These are phyloP conservation scores for Tribolium madens DNA, from an alignment of 1,140 invertebrate species.

Conservation along the genomic window DNA sequence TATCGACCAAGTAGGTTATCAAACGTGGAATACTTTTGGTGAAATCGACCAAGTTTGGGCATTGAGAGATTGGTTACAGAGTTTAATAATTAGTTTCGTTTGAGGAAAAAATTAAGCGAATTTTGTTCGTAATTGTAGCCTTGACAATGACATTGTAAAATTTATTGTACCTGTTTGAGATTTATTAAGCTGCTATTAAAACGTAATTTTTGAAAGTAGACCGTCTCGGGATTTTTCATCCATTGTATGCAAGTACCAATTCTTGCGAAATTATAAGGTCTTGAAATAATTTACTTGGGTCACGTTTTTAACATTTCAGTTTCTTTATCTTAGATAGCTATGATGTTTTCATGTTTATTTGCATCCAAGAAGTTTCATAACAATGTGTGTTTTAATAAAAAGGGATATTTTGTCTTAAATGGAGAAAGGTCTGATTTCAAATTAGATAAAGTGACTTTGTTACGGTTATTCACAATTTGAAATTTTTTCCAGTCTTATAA, in stretches of 20 bases:
- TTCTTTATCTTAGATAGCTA: constrained; percentile 17
- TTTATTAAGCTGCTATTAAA: no score
- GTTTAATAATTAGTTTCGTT: no score
- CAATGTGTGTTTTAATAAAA: constrained; percentile 3
- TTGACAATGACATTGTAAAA: constrained; percentile 1
- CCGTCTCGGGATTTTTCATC: neutral
- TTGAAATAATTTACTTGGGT: constrained; percentile 34
- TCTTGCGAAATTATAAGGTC: constrained; percentile 17
- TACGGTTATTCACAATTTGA: neutral
- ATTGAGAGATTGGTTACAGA: neutral
- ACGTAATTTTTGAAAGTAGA: no score
- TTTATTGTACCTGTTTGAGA: neutral
- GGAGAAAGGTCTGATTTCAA: neutral
- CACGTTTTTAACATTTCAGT: constrained; percentile 45
- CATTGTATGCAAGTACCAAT: neutral
- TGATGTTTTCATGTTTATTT: constrained; percentile 28
- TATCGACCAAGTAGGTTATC: constrained; percentile 35
- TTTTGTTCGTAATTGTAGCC: neutral
- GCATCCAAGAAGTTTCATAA: constrained; percentile 20
- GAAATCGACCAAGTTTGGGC: constrained; percentile 28
- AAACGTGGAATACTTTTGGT: constrained; percentile 37
- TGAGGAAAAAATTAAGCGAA: neutral
- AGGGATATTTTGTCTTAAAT: neutral
- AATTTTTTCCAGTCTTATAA: neutral
- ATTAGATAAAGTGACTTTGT: constrained; percentile 9